Conservation (phyloP, 1,140 invertebrate species). For the Drosophila azteca region DNA sequence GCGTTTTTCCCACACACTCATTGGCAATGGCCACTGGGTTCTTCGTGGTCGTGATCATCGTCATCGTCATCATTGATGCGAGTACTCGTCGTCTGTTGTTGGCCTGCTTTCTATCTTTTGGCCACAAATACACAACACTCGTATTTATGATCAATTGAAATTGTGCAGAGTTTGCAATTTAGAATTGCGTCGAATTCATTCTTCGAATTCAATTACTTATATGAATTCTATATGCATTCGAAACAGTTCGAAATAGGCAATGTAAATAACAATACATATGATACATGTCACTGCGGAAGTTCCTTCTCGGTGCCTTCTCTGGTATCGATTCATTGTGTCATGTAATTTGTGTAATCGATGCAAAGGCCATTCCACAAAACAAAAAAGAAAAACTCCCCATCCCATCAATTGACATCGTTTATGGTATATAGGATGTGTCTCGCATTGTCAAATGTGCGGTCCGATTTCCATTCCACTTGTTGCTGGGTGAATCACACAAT, state of each 20-base stretch:
- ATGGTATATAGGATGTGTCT: no score
- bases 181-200: conserved; percentile 22
- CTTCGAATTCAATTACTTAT: no score
- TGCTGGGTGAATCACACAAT: no score
- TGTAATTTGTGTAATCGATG: conserved; percentile 46
- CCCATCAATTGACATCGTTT: no score
- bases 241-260: no score
- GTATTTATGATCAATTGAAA: conserved; percentile 38
- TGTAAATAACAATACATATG: background rate
- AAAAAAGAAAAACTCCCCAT: conserved; percentile 1
- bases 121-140: conserved; percentile 35
- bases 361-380: background rate
- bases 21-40: background rate
- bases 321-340: conserved; percentile 27
- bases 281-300: background rate
- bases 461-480: no score
- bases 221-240: no score
- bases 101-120: conserved; percentile 30
- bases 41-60: no score
- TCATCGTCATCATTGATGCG: conserved; percentile 17
- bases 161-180: conserved; percentile 41
- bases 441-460: no score
- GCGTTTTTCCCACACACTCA: conserved; percentile 9
- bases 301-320: background rate
- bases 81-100: conserved; percentile 8